These are phyloP conservation scores for Leptoteleia sp. DNA, from an alignment of 1,140 invertebrate species.

Conservation along the genomic window DNA sequence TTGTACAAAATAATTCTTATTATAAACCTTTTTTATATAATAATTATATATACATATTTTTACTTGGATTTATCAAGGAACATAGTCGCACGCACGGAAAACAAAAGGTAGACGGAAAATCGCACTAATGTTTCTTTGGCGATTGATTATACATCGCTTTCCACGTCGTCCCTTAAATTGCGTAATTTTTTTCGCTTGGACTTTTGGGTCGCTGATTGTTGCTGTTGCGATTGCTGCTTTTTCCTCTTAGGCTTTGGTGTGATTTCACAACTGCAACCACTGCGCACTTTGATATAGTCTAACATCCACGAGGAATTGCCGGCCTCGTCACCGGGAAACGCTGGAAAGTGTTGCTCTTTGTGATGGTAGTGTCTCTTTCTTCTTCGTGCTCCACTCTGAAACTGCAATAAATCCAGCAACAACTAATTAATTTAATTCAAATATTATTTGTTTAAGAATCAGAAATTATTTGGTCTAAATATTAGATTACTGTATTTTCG, in stretches of 20 bases:
- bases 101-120: no score
- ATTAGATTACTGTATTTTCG: no score
- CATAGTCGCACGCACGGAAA: slow-evolving; percentile 1
- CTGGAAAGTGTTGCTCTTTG: slow-evolving; percentile 80
- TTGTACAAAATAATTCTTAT: no score
- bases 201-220: slow-evolving; percentile 62
- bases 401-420: background rate
- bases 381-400: slow-evolving; percentile 70
- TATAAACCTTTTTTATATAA: no score
- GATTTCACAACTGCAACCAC: slow-evolving; percentile 91
- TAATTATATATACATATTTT: slow-evolving; percentile 21
- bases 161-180: slow-evolving; percentile 51
- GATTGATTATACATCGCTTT: slow-evolving; percentile 43
- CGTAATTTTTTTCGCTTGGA: slow-evolving; percentile 73
- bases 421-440: no score
- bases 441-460: no score
- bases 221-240: slow-evolving; percentile 56
- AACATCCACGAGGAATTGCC: slow-evolving; percentile 84
- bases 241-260: slow-evolving; percentile 79
- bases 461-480: no score
- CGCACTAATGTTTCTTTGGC: slow-evolving; percentile 30
- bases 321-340: slow-evolving; percentile 78
- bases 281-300: slow-evolving; percentile 90
- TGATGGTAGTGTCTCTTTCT: slow-evolving; percentile 76
- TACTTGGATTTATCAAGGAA: slow-evolving; percentile 40